These are phyloP conservation scores for Monochamus alternatus DNA, from an alignment of 2,888 invertebrate species.

Conservation along the genomic window DNA sequence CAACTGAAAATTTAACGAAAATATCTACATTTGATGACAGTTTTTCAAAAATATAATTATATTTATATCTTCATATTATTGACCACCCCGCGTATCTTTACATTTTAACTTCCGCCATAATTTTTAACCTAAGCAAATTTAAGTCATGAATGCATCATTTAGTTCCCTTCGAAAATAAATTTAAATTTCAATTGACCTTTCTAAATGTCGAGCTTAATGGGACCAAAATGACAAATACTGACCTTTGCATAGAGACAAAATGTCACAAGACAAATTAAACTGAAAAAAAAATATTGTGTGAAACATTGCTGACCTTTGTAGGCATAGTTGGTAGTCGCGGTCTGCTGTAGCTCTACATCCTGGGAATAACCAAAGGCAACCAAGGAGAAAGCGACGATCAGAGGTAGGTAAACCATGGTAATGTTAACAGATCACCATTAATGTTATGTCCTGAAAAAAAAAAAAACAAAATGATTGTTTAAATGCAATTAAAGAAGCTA, in stretches of 20 bases:
- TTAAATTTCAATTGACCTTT: neutral
- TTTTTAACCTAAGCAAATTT: too few relatives aligned
- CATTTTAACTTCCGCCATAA: too few relatives aligned
- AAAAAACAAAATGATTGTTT: neutral
- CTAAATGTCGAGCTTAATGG: slow-evolving; percentile 20
- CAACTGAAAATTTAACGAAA: too few relatives aligned
- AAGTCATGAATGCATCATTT: too few relatives aligned
- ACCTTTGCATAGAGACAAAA: slow-evolving; percentile 6
- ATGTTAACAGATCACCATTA: slow-evolving; percentile 49
- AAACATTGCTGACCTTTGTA: slow-evolving; percentile 56
- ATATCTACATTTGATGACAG: too few relatives aligned
- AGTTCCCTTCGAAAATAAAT: neutral
- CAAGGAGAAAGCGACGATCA: slow-evolving; percentile 57
- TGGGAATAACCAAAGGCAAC: slow-evolving; percentile 64
- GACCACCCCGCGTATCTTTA: too few relatives aligned
- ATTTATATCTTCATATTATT: too few relatives aligned
- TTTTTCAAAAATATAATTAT: too few relatives aligned
- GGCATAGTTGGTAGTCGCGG: slow-evolving; percentile 52
- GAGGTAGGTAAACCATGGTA: slow-evolving; percentile 55
- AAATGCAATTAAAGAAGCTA: neutral
- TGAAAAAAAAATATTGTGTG: neutral
- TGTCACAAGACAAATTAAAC: neutral
- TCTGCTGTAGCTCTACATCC: slow-evolving; percentile 64
- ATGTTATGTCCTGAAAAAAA: slow-evolving; percentile 33
- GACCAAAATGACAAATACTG: slow-evolving; percentile 9